Evolutionary conservation across 2,888 invertebrate species (phyloP).

Genomic region (Lithophane socia): DNA sequence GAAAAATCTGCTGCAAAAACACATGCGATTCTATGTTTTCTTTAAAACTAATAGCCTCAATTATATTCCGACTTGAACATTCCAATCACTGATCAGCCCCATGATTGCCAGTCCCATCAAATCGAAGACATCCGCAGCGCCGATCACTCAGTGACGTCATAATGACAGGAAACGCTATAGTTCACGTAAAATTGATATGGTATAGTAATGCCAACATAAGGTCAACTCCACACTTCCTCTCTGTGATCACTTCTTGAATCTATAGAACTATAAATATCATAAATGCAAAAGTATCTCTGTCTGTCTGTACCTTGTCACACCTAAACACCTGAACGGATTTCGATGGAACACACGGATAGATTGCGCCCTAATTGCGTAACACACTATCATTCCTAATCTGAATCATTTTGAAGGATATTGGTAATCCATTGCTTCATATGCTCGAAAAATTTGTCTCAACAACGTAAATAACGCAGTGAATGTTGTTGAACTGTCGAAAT

Average conservation of each 20-base stretch:
- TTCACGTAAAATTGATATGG: slow-evolving; percentile 73
- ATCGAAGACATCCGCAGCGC: slow-evolving; percentile 61
- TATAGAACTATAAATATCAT: slow-evolving; percentile 14
- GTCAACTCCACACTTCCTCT: slow-evolving; percentile 73
- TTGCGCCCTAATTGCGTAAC: too few relatives aligned
- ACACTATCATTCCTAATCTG: too few relatives aligned
- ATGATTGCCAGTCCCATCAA: slow-evolving; percentile 45
- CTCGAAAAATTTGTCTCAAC: too few relatives aligned
- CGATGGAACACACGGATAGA: too few relatives aligned
- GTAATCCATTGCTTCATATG: too few relatives aligned
- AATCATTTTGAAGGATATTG: too few relatives aligned
- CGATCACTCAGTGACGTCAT: slow-evolving; percentile 65
- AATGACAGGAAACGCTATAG: slow-evolving; percentile 81
- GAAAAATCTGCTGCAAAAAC: neutral
- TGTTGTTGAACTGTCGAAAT: too few relatives aligned
- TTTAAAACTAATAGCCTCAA: slow-evolving; percentile 5
- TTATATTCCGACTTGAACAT: slow-evolving; percentile 25
- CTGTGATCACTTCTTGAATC: slow-evolving; percentile 19
- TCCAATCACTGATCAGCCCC: slow-evolving; percentile 24
- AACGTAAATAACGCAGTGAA: too few relatives aligned
- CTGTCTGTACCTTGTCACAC: neutral
- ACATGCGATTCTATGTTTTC: neutral
- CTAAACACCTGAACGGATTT: neutral
- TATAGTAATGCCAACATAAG: slow-evolving; percentile 69
- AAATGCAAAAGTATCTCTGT: neutral